A percentile compares a stretch with the other conserved stretches of the same genome.
These are phyloP conservation scores for Edolisoma coerulescens DNA, from an alignment of 2,113 vertebrate species.

Conservation along the genomic window DNA sequence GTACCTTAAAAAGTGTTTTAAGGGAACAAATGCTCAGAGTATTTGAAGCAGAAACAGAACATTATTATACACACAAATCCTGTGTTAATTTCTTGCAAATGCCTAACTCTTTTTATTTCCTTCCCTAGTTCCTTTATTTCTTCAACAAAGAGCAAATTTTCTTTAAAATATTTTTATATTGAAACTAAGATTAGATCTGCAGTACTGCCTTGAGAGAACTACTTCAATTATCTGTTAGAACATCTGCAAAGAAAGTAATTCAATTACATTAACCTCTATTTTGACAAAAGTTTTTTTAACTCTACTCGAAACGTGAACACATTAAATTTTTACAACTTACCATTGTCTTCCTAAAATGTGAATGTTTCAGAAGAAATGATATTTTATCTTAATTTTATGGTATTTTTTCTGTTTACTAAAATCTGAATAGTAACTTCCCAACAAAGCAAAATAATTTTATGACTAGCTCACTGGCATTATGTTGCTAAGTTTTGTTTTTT, in stretches of 20 bases:
- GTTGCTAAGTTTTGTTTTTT: background rate
- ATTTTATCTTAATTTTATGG: background rate
- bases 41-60: background rate
- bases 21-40: background rate
- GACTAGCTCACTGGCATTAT: background rate
- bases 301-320: background rate
- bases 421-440: background rate
- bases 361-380: background rate
- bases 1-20: background rate
- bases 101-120: background rate
- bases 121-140: background rate
- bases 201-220: background rate
- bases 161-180: background rate
- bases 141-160: background rate
- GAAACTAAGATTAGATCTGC: background rate
- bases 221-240: background rate
- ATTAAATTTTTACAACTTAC: background rate
- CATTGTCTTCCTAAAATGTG: background rate
- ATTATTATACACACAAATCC: background rate
- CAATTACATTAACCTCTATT: background rate
- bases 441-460: background rate
- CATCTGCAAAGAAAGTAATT: background rate
- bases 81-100: background rate
- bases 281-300: background rate
- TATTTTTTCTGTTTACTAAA: background rate